These are phyloP conservation scores for Spea bombifrons DNA, from an alignment of 2,113 vertebrate genomes.

Conservation along the genomic window DNA sequence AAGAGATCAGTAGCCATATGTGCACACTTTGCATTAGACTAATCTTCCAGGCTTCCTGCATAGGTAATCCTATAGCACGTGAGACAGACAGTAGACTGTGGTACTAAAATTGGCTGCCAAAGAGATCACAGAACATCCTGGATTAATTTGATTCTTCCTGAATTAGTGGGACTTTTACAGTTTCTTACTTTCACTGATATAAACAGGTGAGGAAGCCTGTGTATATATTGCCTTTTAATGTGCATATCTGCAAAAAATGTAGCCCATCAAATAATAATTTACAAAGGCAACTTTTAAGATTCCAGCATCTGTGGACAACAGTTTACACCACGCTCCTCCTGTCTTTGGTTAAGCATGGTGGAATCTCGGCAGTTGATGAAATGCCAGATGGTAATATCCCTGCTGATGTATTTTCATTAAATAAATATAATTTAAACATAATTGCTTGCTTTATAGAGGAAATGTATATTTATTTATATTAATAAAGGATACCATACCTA, in stretches of 20 bases:
- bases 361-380: no score
- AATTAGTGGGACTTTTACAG: neutral
- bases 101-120: constrained; percentile 19
- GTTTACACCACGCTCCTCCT: no score
- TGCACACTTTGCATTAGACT: neutral
- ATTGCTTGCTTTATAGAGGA: no score
- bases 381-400: no score
- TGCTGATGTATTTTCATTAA: no score
- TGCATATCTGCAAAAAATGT: neutral
- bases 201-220: constrained; percentile 6
- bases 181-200: constrained; percentile 12
- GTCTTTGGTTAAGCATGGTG: no score
- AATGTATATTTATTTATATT: no score
- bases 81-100: no score
- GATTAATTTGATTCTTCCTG: constrained; percentile 32
- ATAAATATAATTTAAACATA: no score
- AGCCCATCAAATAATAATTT: neutral
- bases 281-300: neutral
- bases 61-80: neutral
- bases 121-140: constrained; percentile 16
- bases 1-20: neutral
- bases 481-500: no score
- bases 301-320: no score
- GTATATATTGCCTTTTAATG: neutral
- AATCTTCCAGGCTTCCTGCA: neutral